Percentiles rank a stretch among this genome's conserved stretches.
These are phyloP conservation scores for Lamellibrachia satsuma DNA, from an alignment of 2,888 invertebrate genomes.

Conservation along the genomic window DNA sequence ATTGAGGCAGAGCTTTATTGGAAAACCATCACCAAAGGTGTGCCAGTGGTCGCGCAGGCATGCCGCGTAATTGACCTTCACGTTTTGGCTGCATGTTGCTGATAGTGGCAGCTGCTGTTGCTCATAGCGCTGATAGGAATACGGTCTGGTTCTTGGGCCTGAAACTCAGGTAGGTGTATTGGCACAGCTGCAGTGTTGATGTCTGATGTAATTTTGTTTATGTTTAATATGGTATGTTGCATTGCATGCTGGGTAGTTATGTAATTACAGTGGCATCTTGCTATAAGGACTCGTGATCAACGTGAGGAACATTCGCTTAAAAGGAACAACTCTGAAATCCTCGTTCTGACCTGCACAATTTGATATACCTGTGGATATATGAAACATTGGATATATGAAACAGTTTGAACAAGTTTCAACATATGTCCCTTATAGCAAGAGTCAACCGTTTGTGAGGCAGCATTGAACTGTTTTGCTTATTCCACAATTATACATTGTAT, in stretches of 20 bases:
- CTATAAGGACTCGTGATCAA: too few relatives aligned
- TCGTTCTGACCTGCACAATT: too few relatives aligned
- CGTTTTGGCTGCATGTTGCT: not conserved
- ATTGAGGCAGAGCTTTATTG: not conserved
- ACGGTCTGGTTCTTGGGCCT: not conserved
- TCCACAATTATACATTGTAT: not conserved
- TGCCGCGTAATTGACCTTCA: not conserved
- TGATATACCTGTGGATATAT: too few relatives aligned
- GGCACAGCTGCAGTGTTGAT: not conserved
- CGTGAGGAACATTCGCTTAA: too few relatives aligned
- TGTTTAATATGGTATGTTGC: not conserved
- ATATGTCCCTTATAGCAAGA: too few relatives aligned
- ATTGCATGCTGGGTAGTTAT: not conserved
- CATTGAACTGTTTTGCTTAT: too few relatives aligned
- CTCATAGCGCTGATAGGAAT: not conserved
- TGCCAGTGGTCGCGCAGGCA: not conserved
- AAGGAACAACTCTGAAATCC: too few relatives aligned
- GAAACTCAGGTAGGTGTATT: not conserved
- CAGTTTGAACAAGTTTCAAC: too few relatives aligned
- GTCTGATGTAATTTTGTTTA: not conserved
- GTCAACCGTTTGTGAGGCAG: too few relatives aligned
- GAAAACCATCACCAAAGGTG: conserved; percentile 6
- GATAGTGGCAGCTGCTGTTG: not conserved
- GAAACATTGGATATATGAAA: too few relatives aligned
- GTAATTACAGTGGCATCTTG: too few relatives aligned